phyloP scores from a whole-genome alignment of 1,140 invertebrate species.

The Drosophila auraria region DNA sequence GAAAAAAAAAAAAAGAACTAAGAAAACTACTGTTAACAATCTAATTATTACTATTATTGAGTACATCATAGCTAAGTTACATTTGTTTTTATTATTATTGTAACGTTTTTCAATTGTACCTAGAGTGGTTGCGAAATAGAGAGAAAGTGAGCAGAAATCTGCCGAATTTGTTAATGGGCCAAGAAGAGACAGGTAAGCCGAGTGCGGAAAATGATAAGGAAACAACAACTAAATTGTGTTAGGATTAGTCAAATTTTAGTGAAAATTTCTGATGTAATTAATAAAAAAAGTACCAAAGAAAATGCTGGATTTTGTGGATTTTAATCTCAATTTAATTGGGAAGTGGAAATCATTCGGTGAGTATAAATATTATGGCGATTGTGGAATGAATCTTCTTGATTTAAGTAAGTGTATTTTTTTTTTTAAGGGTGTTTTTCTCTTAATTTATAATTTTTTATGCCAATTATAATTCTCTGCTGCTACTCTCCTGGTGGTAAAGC shows the following conservation, averaged over 20 bases:
- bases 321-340: not conserved
- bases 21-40: conserved; percentile 62
- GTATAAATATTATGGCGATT: not conserved
- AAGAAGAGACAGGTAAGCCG: conserved; percentile 34
- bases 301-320: not conserved
- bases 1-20: conserved; percentile 32
- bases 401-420: no score
- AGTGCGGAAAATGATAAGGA: conserved; percentile 15
- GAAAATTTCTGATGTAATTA: conserved; percentile 73
- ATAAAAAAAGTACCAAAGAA: conserved; percentile 82
- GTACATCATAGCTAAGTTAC: conserved; percentile 57
- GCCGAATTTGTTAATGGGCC: conserved; percentile 64
- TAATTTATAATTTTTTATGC: no score
- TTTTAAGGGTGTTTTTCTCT: no score
- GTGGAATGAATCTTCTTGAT: no score
- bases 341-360: not conserved
- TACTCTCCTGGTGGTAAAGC: no score
- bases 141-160: conserved; percentile 22
- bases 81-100: conserved; percentile 73
- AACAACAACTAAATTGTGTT: conserved; percentile 57
- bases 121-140: conserved; percentile 50
- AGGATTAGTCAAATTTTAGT: conserved; percentile 76
- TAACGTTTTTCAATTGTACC: conserved; percentile 70
- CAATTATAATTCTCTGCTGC: no score
- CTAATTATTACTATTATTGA: conserved; percentile 55